A percentile compares a stretch with the other conserved stretches of the same genome.
These are phyloP conservation scores for Protomyctophum bolini DNA, from an alignment of 2,113 vertebrate genomes.

Conservation along the genomic window DNA sequence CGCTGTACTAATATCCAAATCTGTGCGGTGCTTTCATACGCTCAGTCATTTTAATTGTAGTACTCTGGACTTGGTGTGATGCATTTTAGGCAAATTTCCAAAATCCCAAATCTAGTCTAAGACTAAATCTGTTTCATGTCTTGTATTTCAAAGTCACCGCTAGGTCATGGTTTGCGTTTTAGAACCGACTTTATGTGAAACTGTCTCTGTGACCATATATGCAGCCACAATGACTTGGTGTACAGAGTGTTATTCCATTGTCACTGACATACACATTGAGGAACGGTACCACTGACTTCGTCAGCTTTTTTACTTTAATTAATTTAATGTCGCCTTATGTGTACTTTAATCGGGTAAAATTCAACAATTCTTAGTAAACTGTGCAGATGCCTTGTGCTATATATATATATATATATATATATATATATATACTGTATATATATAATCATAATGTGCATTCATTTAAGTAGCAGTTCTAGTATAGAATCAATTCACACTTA, in stretches of 20 bases:
- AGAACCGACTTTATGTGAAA: not conserved
- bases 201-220: constrained; percentile 17
- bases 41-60: constrained; percentile 15
- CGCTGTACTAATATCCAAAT: constrained; percentile 28
- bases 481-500: too few species aligned
- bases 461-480: too few species aligned
- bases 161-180: not conserved
- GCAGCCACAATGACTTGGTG: not conserved
- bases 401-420: not conserved
- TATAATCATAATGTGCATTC: too few species aligned
- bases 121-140: not conserved
- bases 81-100: not conserved
- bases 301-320: not conserved
- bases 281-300: not conserved
- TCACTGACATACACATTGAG: not conserved
- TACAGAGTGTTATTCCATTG: not conserved
- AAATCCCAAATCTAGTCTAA: not conserved
- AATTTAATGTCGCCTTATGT: not conserved
- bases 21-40: constrained; percentile 24
- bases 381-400: not conserved
- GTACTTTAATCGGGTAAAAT: not conserved
- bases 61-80: constrained; percentile 34
- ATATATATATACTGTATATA: too few species aligned
- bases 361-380: not conserved
- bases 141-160: not conserved